Evolutionary conservation across 2,888 invertebrate species (phyloP).

Genomic region (Protophormia terraenovae): DNA sequence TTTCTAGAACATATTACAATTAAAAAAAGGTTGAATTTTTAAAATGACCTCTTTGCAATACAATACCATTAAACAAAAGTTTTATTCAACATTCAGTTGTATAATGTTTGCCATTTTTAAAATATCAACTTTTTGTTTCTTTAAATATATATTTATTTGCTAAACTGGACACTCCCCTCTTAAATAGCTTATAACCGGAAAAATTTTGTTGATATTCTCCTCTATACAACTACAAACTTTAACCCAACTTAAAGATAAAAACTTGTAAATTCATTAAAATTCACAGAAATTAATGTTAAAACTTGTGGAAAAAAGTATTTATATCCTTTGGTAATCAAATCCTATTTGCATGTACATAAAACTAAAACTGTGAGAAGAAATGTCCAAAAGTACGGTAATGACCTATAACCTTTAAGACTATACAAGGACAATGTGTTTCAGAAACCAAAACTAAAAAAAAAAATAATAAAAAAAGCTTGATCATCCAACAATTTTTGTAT

Average conservation of each 20-base stretch:
- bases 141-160: background rate
- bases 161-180: slow-evolving; percentile 64
- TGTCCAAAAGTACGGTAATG: slow-evolving; percentile 78
- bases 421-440: slow-evolving; percentile 58
- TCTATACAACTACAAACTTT: slow-evolving; percentile 1
- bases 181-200: slow-evolving; percentile 21
- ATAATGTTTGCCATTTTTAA: slow-evolving; percentile 57
- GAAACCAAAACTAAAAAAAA: background rate
- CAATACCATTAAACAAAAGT: background rate
- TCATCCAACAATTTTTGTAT: slow-evolving; percentile 27
- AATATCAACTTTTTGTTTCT: slow-evolving; percentile 9
- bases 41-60: slow-evolving; percentile 39
- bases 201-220: background rate
- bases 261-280: slow-evolving; percentile 78
- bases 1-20: background rate
- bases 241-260: slow-evolving; percentile 68
- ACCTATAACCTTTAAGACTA: slow-evolving; percentile 76
- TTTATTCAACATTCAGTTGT: background rate
- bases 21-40: slow-evolving; percentile 34
- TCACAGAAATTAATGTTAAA: slow-evolving; percentile 72
- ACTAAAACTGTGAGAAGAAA: slow-evolving; percentile 77
- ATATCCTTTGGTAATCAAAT: slow-evolving; percentile 49
- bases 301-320: slow-evolving; percentile 40
- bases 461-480: slow-evolving; percentile 58
- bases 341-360: slow-evolving; percentile 8